Conservation (phyloP, 2,888 invertebrate species). For the Spicauda simplicius region DNA sequence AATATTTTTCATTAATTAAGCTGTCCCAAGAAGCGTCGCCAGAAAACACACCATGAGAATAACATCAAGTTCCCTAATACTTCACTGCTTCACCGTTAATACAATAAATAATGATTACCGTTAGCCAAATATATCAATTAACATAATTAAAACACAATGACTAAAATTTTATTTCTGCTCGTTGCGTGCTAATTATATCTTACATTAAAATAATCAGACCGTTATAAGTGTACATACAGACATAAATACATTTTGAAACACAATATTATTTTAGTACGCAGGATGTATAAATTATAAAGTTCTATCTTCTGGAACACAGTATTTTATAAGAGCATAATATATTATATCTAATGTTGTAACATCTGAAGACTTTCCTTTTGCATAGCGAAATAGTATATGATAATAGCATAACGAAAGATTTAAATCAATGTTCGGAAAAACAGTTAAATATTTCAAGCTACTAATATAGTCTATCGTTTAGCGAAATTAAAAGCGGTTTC, state of each 20-base stretch:
- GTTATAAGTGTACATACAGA: too few relatives aligned
- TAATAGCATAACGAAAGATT: too few relatives aligned
- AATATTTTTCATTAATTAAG: not conserved
- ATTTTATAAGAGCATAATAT: too few relatives aligned
- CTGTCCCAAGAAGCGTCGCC: not conserved
- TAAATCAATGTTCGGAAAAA: too few relatives aligned
- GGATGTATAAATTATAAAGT: not conserved
- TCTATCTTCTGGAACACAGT: not conserved
- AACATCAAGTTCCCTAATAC: slow-evolving; percentile 61
- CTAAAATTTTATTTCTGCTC: slow-evolving; percentile 62
- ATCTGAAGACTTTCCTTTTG: too few relatives aligned
- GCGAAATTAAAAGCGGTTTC: too few relatives aligned
- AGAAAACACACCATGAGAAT: slow-evolving; percentile 54
- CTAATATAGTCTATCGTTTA: too few relatives aligned
- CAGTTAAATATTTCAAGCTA: too few relatives aligned
- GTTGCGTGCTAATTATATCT: not conserved
- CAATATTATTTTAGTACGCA: not conserved
- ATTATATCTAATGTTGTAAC: too few relatives aligned
- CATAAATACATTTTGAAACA: too few relatives aligned
- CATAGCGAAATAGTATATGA: too few relatives aligned
- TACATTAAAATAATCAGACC: not conserved
- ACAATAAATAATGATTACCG: slow-evolving; percentile 52
- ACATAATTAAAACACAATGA: slow-evolving; percentile 58
- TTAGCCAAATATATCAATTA: slow-evolving; percentile 49
- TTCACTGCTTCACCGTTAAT: slow-evolving; percentile 49